Percentiles rank a stretch among this genome's conserved stretches.
Evolutionary conservation across 2,888 invertebrate genomes (phyloP).

Genomic region (Cephus nigrinus): DNA sequence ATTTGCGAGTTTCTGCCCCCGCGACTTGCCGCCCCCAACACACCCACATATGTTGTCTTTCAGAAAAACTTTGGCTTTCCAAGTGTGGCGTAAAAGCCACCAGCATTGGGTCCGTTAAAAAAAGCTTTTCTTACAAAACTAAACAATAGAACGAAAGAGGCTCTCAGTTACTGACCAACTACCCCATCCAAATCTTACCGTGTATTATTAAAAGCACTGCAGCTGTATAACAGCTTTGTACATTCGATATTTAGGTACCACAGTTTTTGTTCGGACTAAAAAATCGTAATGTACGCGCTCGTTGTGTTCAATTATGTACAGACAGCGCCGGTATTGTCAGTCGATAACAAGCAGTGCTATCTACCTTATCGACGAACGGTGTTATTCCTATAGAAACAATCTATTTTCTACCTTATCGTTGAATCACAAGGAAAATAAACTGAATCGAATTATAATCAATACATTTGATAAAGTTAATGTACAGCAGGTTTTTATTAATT

Average conservation of each 20-base stretch:
- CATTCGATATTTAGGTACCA: neutral
- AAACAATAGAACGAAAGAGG: neutral
- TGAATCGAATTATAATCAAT: neutral
- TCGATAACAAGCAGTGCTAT: neutral
- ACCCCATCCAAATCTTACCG: neutral
- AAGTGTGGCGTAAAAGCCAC: neutral
- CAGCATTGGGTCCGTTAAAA: neutral
- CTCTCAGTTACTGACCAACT: neutral
- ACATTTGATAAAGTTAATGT: neutral
- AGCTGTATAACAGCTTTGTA: neutral
- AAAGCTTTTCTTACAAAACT: neutral
- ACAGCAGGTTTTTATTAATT: neutral
- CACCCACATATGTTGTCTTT: neutral
- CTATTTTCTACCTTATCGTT: neutral
- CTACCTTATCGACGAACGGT: neutral
- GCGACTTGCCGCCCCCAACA: slow-evolving; percentile 1
- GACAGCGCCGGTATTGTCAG: neutral
- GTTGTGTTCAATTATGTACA: neutral
- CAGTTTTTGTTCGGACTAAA: neutral
- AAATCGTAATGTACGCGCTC: neutral
- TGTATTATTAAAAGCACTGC: neutral
- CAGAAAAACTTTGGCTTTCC: neutral
- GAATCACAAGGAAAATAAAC: neutral
- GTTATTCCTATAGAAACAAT: neutral
- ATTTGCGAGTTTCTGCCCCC: slow-evolving; percentile 1